Percentiles rank a stretch among this genome's conserved stretches.
phyloP scores from a whole-genome alignment of 2,888 invertebrate species.

The Pseudococcus viburni region DNA sequence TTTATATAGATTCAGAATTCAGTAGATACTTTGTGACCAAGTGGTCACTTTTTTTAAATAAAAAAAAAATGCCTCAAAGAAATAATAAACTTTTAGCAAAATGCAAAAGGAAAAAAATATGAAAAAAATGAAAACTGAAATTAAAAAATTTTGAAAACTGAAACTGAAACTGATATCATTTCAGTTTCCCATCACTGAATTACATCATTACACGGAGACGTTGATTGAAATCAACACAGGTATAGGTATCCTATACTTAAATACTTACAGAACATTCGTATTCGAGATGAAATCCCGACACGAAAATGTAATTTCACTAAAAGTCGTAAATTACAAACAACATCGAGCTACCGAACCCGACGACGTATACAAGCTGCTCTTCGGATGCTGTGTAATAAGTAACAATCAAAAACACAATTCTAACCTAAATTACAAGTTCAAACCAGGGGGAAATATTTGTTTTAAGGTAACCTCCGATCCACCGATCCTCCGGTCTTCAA shows the following conservation, averaged over 20 bases:
- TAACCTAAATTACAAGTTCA: conserved; percentile 16
- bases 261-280: not conserved
- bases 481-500: not conserved
- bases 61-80: too few relatives aligned
- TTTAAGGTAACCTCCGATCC: conserved; percentile 15
- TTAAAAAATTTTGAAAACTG: too few relatives aligned
- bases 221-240: not conserved
- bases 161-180: too few relatives aligned
- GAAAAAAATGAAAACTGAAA: too few relatives aligned
- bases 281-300: not conserved
- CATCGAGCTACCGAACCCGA: conserved; percentile 32
- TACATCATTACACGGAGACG: not conserved
- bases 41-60: too few relatives aligned
- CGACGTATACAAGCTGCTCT: conserved; percentile 8
- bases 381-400: conserved; percentile 1
- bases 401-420: conserved; percentile 25
- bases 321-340: conserved; percentile 27
- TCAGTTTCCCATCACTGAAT: too few relatives aligned
- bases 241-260: not conserved
- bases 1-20: too few relatives aligned
- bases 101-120: too few relatives aligned
- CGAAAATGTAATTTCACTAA: conserved; percentile 38
- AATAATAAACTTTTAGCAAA: too few relatives aligned
- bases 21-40: too few relatives aligned
- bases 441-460: conserved; percentile 26